Evolutionary conservation across 2,888 invertebrate species (phyloP), one percentile per base, ranked within the genome.

Genomic region (Brenthis hecate): DNA sequence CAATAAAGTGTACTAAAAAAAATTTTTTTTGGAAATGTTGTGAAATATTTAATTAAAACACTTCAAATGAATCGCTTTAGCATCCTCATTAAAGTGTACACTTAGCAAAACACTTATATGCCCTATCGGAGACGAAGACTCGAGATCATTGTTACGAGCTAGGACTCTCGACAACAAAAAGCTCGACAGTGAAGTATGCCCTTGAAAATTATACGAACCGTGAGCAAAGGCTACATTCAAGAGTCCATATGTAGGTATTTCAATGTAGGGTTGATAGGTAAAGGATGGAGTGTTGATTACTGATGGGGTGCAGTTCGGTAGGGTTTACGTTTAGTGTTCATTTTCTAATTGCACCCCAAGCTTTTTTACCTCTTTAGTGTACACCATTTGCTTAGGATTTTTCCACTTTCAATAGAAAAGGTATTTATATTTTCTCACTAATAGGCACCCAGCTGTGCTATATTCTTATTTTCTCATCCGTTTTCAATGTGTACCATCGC

Each of bases 401-500:
- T 62, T 32, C 19, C 13, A 48, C 60, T 56, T 53, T 43, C 16
- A 23, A 63, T 70, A 36, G 55, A 53, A 51, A 66, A 23, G 53
- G 56, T 43, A 56, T 68, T 36, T 70, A 72, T 72, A 72, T 74
- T 68, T 70, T 73, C 70, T 65, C 68, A 58, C 73, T 77, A 76
- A 77, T 76, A 72, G 76, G 75, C 78, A 70, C 72, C 78, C 78
- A 70, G 66, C 77, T 56, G 80, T 63, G 72, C 65, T 66, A 72
- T 73, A 73, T 76, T 75, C 75, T 73, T 75, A 69, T 72, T 66
- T 62, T 57, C 48, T 11, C 50, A 54, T 48, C 16, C 55, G 51
- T 48, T 68, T 69, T 68, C 73, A 81, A 84, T 88, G 85, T 84
- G 87, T 87, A 28, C 6, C n/a, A 50, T 62, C 86, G 87, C 64